Base-by-base conservation (phyloP, 2,888 invertebrate genomes). In the Drosophila anomalipes region DNA sequence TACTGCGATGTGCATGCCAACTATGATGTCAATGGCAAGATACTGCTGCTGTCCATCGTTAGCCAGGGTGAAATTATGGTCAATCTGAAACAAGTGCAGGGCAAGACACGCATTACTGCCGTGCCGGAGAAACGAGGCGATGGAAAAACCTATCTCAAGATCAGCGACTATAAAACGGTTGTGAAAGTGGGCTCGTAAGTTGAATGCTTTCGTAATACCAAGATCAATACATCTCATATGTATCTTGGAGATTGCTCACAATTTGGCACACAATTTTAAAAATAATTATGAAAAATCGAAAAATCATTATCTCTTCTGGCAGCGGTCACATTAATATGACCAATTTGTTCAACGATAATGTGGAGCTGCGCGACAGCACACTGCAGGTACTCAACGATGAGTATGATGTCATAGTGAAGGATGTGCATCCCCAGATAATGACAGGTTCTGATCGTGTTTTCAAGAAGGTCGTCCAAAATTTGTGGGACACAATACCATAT, bases 261-360 rank as follows among this genome's bases (percentile, higher is more conserved):
- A 47, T 47, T 44, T 7, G 14, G 6, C 14, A 22, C 22, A 22
- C 14, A 3, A 19, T 4, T 39, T 19, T 4, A 39, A 39, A 22
- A 39, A 39, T 19, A 9, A 39, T 39, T 19, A 39, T 39, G 19
- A 19, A 39, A 19, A 39, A 22, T 47, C 22, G 1, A 14, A 4
- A 22, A 47, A 47, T 47, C 22, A 16, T n/a, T 14, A 22, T n/a
- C 14, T 49, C 22, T 2, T 56, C 35, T 62, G 66, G 52, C 56
- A 91, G 91, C 9, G 87, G 88, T 4, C 64, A 74, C 52, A 70
- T 90, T 4, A 44, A 84, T 16, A 63, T 91, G 85, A 77, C 90
- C 6, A 91, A 91, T 64, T 74, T 91, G 3, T 91, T 91, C 54
- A 81, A 86, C 32, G 80, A 85, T 30, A 90, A 91, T 28, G 60